phyloP scores from a whole-genome alignment of 2,113 vertebrate genomes.

The Coptodon rendalli region DNA sequence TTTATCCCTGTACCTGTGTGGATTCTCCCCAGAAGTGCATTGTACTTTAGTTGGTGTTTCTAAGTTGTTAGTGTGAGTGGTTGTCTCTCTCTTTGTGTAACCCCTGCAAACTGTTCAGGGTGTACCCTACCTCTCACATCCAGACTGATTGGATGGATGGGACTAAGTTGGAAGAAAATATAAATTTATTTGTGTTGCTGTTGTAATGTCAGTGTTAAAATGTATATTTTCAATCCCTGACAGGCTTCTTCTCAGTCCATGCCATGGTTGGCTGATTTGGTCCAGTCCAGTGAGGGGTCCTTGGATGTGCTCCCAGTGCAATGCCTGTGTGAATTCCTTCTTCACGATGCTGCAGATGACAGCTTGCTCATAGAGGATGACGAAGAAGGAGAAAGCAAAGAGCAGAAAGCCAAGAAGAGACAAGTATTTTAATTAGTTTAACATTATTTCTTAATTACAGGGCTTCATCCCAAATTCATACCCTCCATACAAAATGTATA shows the following conservation, averaged over 20 bases:
- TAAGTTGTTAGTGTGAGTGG: not conserved
- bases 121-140: not conserved
- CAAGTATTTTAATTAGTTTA: conserved; percentile 71
- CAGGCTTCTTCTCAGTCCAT: conserved; percentile 97
- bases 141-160: not conserved
- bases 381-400: conserved; percentile 91
- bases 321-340: conserved; percentile 94
- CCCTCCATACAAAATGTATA: not conserved
- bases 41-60: not conserved
- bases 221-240: not conserved
- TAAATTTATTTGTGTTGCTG: not conserved
- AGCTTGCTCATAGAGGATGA: conserved; percentile 81
- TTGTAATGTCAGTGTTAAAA: not conserved
- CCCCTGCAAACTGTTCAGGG: not conserved
- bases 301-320: conserved; percentile 95
- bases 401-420: conserved; percentile 88
- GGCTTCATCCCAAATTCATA: not conserved
- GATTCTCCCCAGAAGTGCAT: not conserved
- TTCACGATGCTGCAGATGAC: conserved; percentile 91
- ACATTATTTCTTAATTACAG: not conserved
- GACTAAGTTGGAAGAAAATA: not conserved
- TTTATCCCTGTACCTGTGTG: not conserved
- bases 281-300: conserved; percentile 96
- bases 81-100: not conserved
- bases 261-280: conserved; percentile 97